These are phyloP conservation scores for Agrotis puta DNA, from an alignment of 2,888 invertebrate genomes.

Conservation along the genomic window DNA sequence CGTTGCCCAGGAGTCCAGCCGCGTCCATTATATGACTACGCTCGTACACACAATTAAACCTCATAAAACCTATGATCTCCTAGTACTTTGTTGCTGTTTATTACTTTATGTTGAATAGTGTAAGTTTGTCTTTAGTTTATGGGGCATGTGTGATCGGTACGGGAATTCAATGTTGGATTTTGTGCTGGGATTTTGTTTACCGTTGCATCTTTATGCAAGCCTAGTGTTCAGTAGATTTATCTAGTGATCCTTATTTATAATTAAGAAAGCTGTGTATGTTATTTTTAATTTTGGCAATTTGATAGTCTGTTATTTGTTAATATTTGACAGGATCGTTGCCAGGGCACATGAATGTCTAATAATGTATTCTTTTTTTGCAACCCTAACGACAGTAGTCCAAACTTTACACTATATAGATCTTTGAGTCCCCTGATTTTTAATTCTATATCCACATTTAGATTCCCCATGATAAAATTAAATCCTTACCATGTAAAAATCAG, in stretches of 20 bases:
- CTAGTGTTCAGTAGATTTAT: background rate
- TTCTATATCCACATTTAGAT: background rate
- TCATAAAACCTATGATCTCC: conserved; percentile 78
- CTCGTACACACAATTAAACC: conserved; percentile 78
- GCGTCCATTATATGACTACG: conserved; percentile 78
- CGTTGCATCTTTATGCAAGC: background rate
- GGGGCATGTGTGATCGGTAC: conserved; percentile 44
- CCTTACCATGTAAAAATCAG: background rate
- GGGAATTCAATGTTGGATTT: conserved; percentile 35
- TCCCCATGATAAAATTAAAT: no score
- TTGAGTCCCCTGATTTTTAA: no score
- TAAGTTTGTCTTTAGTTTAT: conserved; percentile 51
- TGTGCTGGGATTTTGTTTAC: background rate
- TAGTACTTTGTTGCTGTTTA: conserved; percentile 70
- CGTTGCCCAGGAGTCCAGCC: conserved; percentile 77
- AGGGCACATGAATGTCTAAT: no score
- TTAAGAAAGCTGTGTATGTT: no score
- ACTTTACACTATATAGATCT: background rate
- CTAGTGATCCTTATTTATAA: background rate
- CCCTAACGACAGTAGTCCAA: no score
- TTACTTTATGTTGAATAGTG: conserved; percentile 53
- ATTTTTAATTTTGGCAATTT: no score
- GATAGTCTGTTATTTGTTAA: no score
- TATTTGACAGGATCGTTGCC: background rate
- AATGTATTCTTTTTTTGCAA: no score